Evolutionary conservation across 1,140 invertebrate genomes (phyloP), one percentile per base, ranked within the genome.

Genomic region (Caenorhabditis briggsae): DNA sequence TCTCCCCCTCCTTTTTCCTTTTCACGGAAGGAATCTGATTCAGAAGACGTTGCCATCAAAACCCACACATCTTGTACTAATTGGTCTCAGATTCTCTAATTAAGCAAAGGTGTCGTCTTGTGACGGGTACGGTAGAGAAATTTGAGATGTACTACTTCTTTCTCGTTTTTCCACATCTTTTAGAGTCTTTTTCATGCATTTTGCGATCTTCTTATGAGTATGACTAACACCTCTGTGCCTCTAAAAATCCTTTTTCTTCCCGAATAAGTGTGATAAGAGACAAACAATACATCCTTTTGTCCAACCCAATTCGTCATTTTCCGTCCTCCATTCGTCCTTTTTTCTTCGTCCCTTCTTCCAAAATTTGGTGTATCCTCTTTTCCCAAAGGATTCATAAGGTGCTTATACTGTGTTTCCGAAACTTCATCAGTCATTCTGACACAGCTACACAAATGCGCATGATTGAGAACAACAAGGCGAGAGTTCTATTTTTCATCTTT

Each of bases 61-160:
- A 70, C 64, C 64, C 64, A 70, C 64, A 70, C 64, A 70, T 70
- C 46, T 46, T 70, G 64, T 46, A 70, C 64, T 70, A 70, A 70
- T 70, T 70, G 64, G 64, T 46, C 9, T 70, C 64, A 46, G 46
- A 70, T 70, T 70, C n/a, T 70, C 64, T 25, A 70, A 70, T 70
- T 70, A 70, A 18, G 41, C 33, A 33, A 46, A 3, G 41, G 33
- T n/a, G 33, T 46, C 64, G 64, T 46, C 64, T 70, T 64, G 8
- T 7, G 12, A 46, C 5, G 41, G 18, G n/a, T 46, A 46, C 33
- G 64, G 41, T 43, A 70, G 64, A 46, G 64, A 70, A 70, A 70
- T 70, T 5, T 43, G 64, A 70, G 64, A 70, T n/a, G 12, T n/a
- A 16, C n/a, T n/a, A 53, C n/a, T 14, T 58, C 23, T 33, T 64